Base-by-base conservation (phyloP, 2,797 vertebrate species). In the Fistularia commersonii region DNA sequence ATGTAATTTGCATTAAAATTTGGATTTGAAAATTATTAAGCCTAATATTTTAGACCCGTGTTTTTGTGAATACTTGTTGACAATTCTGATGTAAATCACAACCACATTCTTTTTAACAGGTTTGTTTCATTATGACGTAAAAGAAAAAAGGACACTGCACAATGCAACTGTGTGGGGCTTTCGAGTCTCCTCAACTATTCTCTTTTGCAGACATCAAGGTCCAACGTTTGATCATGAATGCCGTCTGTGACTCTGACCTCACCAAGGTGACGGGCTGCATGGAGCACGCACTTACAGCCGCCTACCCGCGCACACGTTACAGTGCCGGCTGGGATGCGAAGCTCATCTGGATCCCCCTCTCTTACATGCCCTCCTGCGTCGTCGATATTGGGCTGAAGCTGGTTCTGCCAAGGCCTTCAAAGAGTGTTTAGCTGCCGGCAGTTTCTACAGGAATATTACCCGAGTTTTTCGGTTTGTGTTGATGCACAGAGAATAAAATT, bases 321-420 rank as follows among this genome's bases (percentile, higher is more conserved):
- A 95, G 93, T 8, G 92, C 95, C 0, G 96, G 96, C 61, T 98
- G 95, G 96, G 96, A 98, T 0, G 95, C 94, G 81, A 98, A 98
- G 62, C 74, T 98, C 9, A 51, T 94, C 57, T 98, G 95, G 95
- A 90, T 98, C 70, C 96, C 96, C 0, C 89, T 93, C 11, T 96
- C 96, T 31, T 98, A 97, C 76, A 90, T 96, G 84, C 96, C 96
- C 1, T 82, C 93, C 49, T 90, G 83, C 59, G 66, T 98, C 0
- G 85, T 95, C 11, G 96, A 98, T 57, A 47, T 90, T 3, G 85
- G 74, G 5, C 86, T 98, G 48, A 88, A 81, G 65, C 69, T 91
- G 61, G 79, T 96, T 70, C 75, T 98, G 80, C 95, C 95, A 44
- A 91, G 89, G 51, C 96, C 95, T 1, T 89, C 86, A 12, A 91